Evolutionary conservation across 2,113 vertebrate species (phyloP), one percentile per base, ranked within the genome.

Genomic region (Mohoua ochrocephala): DNA sequence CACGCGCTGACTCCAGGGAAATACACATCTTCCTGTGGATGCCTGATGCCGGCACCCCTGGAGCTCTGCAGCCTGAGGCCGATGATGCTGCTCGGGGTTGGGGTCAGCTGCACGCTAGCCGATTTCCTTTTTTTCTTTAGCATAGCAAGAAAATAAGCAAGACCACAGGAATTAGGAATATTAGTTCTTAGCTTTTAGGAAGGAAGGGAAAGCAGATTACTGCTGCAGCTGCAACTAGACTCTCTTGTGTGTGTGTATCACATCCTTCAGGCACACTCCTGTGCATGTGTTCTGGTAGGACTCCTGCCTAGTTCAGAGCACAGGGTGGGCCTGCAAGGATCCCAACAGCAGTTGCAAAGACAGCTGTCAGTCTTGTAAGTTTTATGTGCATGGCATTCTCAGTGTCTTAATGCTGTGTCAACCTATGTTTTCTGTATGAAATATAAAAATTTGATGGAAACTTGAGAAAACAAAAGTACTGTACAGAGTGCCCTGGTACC

Each of bases 401-500:
- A 15, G 14, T 77, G 81, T 91, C 75, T 75, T 45, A 31, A 35
- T 59, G 37, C 45, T 49, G 18, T 37, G 30, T 70, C 68, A 71
- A 39, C 20, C 2, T 53, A 5, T 6, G 9, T 24, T 39, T 91
- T 74, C 56, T 56, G 4, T 24, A 21, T 60, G 54, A 89, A 91
- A 84, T 78, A 41, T 2, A 74, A 89, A 91, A 65, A 47, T 45
- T 50, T 7, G 61, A 35, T 23, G 41, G 41, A 75, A 87, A 52
- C 76, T n/a, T 52, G 49, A 57, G 69, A 64, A 71, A 87, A 64
- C 37, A 41, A 33, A 89, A 82, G 15, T 49, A 31, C 26, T 0
- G 0, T 35, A 44, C 6, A 2, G 60, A 75, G 23, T 60, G 21
- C 60, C 17, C 26, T 0, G 2, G 18, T 2, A 2, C 21, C 44